Conservation (phyloP, 1,140 invertebrate genomes). For the Cyrtorhinus lividipennis region DNA sequence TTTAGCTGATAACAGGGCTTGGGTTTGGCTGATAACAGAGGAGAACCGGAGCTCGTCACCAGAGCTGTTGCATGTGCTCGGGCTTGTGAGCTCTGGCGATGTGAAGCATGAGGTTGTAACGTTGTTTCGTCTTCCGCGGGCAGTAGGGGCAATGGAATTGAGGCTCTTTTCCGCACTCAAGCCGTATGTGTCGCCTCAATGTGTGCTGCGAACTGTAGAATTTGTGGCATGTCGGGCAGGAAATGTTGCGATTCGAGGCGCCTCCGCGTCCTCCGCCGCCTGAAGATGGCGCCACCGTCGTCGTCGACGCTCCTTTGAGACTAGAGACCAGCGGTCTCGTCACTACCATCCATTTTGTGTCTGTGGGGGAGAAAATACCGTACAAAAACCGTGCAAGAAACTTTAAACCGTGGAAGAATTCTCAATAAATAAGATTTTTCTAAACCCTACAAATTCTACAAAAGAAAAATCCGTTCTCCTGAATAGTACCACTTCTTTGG, state of each 20-base stretch:
- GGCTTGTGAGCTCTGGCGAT: constrained; percentile 22
- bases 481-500: no score
- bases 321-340: constrained; percentile 15
- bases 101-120: constrained; percentile 25
- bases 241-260: constrained; percentile 10
- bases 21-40: neutral
- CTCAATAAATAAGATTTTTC: neutral
- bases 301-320: constrained; percentile 11
- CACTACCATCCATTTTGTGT: constrained; percentile 16
- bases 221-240: constrained; percentile 38
- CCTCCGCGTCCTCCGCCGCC: neutral
- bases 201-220: constrained; percentile 36
- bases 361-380: neutral
- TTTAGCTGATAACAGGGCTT: neutral
- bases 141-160: constrained; percentile 34
- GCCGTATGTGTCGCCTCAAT: constrained; percentile 36
- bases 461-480: neutral
- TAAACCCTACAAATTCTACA: neutral
- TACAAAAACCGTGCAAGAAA: neutral
- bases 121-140: constrained; percentile 32
- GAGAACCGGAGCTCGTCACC: constrained; percentile 8
- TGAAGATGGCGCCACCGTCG: neutral
- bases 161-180: constrained; percentile 37
- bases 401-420: neutral
- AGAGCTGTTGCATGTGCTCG: constrained; percentile 11